phyloP scores from a whole-genome alignment of 2,797 vertebrate species.

The Acanthurus tractus region DNA sequence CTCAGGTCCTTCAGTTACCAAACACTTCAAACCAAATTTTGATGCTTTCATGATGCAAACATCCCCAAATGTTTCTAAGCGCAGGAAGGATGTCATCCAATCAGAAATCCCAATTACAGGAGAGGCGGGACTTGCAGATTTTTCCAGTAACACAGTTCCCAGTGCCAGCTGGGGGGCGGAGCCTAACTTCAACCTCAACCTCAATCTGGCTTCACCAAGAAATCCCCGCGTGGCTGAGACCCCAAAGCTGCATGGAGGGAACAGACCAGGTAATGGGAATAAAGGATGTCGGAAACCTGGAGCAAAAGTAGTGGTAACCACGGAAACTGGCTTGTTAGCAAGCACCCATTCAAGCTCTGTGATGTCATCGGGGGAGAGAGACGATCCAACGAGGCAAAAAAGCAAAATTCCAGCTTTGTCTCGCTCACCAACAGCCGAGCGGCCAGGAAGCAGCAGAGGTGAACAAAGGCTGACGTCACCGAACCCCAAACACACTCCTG shows the following conservation, averaged over 20 bases:
- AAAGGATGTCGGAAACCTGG: constrained; percentile 33
- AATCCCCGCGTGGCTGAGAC: constrained; percentile 15
- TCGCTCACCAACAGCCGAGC: constrained; percentile 22
- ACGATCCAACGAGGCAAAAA: constrained; percentile 21
- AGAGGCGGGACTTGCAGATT: constrained; percentile 8
- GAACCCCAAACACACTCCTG: constrained; percentile 15
- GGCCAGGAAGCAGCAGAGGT: not conserved
- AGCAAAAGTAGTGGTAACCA: not conserved
- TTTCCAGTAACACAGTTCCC: not conserved
- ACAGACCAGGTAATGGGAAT: constrained; percentile 35
- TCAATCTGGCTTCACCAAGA: constrained; percentile 38
- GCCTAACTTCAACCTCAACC: constrained; percentile 73
- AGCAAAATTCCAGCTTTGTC: constrained; percentile 49
- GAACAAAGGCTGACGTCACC: constrained; percentile 45
- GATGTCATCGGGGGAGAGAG: constrained; percentile 26
- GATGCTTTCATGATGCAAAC: constrained; percentile 52
- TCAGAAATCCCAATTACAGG: constrained; percentile 4
- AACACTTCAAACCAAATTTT: not conserved
- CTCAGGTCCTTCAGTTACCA: constrained; percentile 16
- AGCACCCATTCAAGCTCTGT: not conserved
- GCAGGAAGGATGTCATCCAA: not conserved
- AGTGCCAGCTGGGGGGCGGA: constrained; percentile 38
- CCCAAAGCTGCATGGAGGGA: constrained; percentile 18
- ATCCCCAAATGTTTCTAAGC: constrained; percentile 20
- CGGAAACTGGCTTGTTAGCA: constrained; percentile 8